Evolutionary conservation across 2,797 vertebrate genomes (phyloP), one percentile per base, ranked within the genome.

Genomic region (Sebastes jordani): DNA sequence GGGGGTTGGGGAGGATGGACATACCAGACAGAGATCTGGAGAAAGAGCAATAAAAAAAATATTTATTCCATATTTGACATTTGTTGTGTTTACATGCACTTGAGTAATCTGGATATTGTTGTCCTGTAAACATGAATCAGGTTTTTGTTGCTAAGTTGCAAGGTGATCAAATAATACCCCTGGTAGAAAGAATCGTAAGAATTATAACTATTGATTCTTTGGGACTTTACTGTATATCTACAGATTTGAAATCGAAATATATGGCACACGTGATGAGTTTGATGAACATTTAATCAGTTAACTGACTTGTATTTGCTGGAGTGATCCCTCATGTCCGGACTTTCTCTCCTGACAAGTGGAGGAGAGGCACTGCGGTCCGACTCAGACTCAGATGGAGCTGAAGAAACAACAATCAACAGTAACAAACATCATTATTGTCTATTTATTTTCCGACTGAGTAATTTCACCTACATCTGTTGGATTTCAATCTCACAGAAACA

Each of bases 311-410:
- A 95, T 83, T 93, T 93, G 86, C 23, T 89, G 54, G 84, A 49
- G 20, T 70, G 74, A 54, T 94, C 91, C 82, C 76, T 90, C 49
- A n/a, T 36, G 52, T 95, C 95, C 1, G 85, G 71, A 62, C 71
- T 88, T 23, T 77, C 70, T 38, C 64, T 91, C 82, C 92, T 93
- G 74, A 83, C 22, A 0, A 84, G 86, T 52, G 92, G 88, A 0
- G 95, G 89, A 2, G 96, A 96, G 77, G 87, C 76, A 4, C 91
- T 93, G 73, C 14, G 90, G 71, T 96, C 95, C 1, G 94, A 95
- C 14, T 96, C 96, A 0, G 95, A 95, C 18, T 95, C 96, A 2
- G 92, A 95, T 0, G 86, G 91, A 68, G 83, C 96, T 96, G 69
- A 64, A 74, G 38, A 89, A 78, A 74, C 59, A 90, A 80, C 3